These are phyloP conservation scores for Valencia hispanica DNA, from an alignment of 2,797 vertebrate species.

Conservation along the genomic window DNA sequence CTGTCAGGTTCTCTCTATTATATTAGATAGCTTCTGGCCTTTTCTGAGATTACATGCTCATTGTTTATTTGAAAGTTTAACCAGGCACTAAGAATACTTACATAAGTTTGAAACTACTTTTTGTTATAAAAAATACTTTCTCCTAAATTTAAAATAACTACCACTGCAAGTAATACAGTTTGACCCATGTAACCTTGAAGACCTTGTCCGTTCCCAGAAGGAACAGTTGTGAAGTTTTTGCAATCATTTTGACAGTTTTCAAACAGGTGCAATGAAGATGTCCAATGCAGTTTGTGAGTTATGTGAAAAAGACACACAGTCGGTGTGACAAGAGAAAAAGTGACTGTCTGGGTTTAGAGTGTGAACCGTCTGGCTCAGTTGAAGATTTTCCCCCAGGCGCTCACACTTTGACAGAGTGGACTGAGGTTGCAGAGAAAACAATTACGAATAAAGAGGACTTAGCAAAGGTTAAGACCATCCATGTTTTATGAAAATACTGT, in stretches of 20 bases:
- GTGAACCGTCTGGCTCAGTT: conserved; percentile 31
- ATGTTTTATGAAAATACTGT: neutral
- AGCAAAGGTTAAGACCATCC: neutral
- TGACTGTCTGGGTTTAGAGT: conserved; percentile 28
- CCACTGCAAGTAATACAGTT: conserved; percentile 9
- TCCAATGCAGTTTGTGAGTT: conserved; percentile 37
- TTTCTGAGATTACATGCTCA: neutral
- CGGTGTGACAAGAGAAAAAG: conserved; percentile 45
- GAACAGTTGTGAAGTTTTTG: conserved; percentile 18
- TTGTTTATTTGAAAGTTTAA: neutral
- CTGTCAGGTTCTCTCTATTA: neutral
- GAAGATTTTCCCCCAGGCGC: conserved; percentile 17
- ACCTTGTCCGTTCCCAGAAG: conserved; percentile 13
- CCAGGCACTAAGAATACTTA: neutral
- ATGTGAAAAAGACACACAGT: conserved; percentile 16
- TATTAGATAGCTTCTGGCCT: neutral
- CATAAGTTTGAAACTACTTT: neutral
- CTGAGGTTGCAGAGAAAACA: conserved; percentile 1
- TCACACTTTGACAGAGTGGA: conserved; percentile 40
- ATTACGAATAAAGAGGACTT: neutral
- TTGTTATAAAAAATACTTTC: conserved; percentile 5
- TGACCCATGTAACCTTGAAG: conserved; percentile 7
- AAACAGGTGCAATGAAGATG: conserved; percentile 26
- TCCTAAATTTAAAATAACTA: conserved; percentile 6
- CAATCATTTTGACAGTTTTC: conserved; percentile 40